A percentile compares a stretch with the other conserved stretches of the same genome.
phyloP scores from a whole-genome alignment of 2,113 vertebrate species.

The Lichenostomus cassidix region DNA sequence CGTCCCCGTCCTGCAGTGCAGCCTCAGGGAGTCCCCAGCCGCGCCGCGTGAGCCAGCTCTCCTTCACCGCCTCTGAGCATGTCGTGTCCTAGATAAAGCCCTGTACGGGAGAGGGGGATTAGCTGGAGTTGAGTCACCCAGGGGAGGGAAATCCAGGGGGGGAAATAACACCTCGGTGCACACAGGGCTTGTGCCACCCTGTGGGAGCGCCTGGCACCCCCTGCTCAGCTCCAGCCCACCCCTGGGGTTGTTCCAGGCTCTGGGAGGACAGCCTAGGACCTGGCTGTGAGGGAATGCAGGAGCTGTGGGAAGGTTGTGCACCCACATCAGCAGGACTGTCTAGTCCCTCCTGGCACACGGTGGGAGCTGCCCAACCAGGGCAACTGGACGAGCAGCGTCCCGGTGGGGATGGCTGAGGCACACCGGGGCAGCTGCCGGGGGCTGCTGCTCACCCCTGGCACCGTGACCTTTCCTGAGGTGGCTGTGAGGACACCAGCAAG shows the following conservation, averaged over 20 bases:
- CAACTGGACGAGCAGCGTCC: background rate
- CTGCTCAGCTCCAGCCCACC: background rate
- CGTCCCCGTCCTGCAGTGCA: conserved; percentile 17
- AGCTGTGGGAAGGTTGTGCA: background rate
- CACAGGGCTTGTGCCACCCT: background rate
- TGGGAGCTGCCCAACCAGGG: background rate
- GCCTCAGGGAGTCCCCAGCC: conserved; percentile 34
- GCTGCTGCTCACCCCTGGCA: background rate
- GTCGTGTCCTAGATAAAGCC: conserved; percentile 10
- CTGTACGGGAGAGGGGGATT: background rate
- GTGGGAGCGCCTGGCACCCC: background rate
- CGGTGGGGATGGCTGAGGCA: background rate
- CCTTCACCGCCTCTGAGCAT: conserved; percentile 4
- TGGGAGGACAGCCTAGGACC: background rate
- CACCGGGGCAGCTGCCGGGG: background rate
- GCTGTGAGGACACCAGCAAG: background rate
- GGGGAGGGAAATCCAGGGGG: background rate
- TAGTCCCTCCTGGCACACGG: background rate
- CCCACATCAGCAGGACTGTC: background rate
- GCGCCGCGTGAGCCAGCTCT: background rate
- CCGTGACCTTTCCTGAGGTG: background rate
- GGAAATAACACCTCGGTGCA: background rate
- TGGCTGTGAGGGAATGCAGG: background rate
- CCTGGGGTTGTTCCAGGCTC: background rate
- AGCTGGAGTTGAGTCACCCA: conserved; percentile 62